Evolutionary conservation across 1,140 invertebrate species (phyloP).

Genomic region (Macrosteles quadrilineatus): DNA sequence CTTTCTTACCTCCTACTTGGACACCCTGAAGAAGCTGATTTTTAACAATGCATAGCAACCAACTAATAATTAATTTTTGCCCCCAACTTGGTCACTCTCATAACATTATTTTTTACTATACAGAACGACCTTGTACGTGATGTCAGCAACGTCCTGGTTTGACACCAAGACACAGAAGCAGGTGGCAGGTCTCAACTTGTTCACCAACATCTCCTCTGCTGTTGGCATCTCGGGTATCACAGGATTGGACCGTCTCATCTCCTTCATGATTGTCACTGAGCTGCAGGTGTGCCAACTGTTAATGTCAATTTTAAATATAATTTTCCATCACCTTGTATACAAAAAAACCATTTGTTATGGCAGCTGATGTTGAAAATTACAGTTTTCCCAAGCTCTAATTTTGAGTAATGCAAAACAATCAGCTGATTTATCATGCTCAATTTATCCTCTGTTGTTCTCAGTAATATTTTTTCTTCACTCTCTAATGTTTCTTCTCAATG

Average conservation of each 20-base stretch:
- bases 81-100: neutral
- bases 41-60: neutral
- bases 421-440: too few relatives aligned
- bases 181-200: conserved; percentile 79
- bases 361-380: too few relatives aligned
- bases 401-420: too few relatives aligned
- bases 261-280: conserved; percentile 85
- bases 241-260: conserved; percentile 85
- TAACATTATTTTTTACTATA: too few relatives aligned
- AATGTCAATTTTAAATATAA: too few relatives aligned
- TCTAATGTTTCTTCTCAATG: too few relatives aligned
- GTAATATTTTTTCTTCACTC: too few relatives aligned
- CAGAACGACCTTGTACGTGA: conserved; percentile 79
- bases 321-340: too few relatives aligned
- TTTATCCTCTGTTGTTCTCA: too few relatives aligned
- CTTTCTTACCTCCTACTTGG: neutral
- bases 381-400: too few relatives aligned
- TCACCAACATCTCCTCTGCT: conserved; percentile 79
- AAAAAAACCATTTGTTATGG: too few relatives aligned
- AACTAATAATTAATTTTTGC: neutral
- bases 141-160: conserved; percentile 86
- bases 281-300: conserved; percentile 60
- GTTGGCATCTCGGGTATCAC: conserved; percentile 86
- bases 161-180: conserved; percentile 82
- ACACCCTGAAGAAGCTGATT: neutral